Conservation (phyloP, 2,888 invertebrate species). For the Ormyrus thymus region DNA sequence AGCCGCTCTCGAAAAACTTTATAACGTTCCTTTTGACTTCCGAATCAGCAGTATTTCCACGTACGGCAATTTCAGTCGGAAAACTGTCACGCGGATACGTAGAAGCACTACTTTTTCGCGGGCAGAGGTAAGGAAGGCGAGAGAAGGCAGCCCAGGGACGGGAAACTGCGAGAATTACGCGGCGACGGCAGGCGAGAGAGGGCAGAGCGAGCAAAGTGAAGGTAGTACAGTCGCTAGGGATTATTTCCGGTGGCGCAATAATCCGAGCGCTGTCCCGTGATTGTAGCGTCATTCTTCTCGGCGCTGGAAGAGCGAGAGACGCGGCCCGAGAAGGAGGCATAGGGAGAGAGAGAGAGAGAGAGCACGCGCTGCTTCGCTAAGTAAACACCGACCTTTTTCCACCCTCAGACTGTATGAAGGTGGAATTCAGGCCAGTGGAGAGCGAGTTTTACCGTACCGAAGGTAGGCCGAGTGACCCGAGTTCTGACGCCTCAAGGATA, state of each 20-base stretch:
- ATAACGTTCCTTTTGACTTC: constrained; percentile 1
- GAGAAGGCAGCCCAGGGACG: not conserved
- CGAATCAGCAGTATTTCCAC: constrained; percentile 9
- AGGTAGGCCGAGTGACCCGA: too few species aligned
- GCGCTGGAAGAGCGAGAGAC: not conserved
- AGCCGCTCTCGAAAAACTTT: too few species aligned
- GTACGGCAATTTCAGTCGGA: not conserved
- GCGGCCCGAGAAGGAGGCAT: not conserved
- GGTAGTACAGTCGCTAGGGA: constrained; percentile 13
- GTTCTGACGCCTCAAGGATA: too few species aligned
- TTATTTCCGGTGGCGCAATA: constrained; percentile 27
- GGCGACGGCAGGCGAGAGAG: not conserved
- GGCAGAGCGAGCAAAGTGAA: constrained; percentile 1
- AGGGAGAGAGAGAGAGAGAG: not conserved
- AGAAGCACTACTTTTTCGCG: not conserved
- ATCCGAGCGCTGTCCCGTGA: constrained; percentile 9
- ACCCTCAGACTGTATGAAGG: not conserved
- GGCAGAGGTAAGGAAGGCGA: constrained; percentile 1
- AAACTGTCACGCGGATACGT: not conserved
- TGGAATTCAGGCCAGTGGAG: constrained; percentile 9
- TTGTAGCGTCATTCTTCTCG: constrained; percentile 28
- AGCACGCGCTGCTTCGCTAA: constrained; percentile 12
- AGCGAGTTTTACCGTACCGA: too few species aligned
- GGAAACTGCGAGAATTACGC: too few species aligned
- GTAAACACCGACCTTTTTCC: constrained; percentile 9